Conservation (phyloP, 2,113 vertebrate genomes). For the Trichechus manatus region DNA sequence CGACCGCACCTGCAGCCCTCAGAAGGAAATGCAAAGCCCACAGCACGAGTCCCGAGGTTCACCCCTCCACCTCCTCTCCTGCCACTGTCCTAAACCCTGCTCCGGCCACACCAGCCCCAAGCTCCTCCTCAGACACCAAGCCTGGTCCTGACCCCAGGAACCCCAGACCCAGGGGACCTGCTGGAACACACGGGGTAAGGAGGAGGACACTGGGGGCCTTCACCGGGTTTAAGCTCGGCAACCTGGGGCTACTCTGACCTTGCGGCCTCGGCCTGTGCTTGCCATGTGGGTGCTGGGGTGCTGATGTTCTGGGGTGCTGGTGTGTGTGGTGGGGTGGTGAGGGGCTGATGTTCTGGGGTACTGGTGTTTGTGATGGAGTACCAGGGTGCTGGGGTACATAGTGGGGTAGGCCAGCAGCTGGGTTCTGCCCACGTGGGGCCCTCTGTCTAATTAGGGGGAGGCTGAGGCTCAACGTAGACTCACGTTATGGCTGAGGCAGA, state of each 20-base stretch:
- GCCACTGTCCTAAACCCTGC: background rate
- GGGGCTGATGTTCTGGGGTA: no score
- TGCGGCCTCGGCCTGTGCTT: background rate
- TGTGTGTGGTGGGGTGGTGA: background rate
- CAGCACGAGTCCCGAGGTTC: background rate
- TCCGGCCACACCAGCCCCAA: background rate
- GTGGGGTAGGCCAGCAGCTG: background rate
- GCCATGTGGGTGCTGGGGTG: no score
- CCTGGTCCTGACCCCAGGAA: background rate
- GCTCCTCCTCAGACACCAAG: background rate
- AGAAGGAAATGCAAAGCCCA: background rate
- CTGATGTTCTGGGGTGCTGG: background rate
- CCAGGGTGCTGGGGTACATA: background rate
- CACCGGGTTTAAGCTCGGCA: background rate
- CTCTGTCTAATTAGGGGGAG: no score
- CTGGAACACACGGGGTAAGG: background rate
- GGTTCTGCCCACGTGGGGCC: background rate
- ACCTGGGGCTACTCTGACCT: background rate
- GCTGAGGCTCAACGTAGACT: no score
- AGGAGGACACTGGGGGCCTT: background rate
- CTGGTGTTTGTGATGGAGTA: background rate
- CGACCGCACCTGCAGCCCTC: background rate
- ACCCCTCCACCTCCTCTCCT: background rate
- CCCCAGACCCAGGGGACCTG: background rate
- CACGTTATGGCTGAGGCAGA: no score